These are phyloP conservation scores for Danio tinwini DNA, from an alignment of 2,797 vertebrate species.

Conservation along the genomic window DNA sequence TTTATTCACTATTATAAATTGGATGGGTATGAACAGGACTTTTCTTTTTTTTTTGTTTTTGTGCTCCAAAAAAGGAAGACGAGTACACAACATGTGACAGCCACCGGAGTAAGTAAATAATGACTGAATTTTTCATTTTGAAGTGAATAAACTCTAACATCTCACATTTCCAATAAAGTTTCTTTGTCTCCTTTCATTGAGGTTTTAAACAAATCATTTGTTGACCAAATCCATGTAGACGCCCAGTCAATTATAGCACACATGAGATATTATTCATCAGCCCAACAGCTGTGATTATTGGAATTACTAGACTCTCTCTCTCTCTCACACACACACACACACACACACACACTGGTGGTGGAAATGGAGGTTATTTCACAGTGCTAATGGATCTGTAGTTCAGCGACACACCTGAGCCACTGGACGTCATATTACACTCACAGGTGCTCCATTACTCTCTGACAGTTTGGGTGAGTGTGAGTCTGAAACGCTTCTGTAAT, in stretches of 20 bases:
- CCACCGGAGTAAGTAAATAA: too few relatives aligned
- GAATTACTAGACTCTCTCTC: slow-evolving; percentile 29
- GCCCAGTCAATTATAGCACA: slow-evolving; percentile 37
- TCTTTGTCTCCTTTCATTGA: slow-evolving; percentile 37
- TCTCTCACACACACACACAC: background rate
- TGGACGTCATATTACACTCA: slow-evolving; percentile 34
- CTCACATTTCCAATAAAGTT: background rate
- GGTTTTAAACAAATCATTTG: slow-evolving; percentile 35
- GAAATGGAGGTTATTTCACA: slow-evolving; percentile 51
- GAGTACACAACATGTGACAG: too few relatives aligned
- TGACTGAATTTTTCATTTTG: background rate
- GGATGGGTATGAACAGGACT: too few relatives aligned
- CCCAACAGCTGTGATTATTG: slow-evolving; percentile 55
- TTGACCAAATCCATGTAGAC: slow-evolving; percentile 37
- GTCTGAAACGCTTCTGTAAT: slow-evolving; percentile 11
- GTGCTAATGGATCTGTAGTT: slow-evolving; percentile 50
- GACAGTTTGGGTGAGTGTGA: slow-evolving; percentile 25
- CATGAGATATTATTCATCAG: slow-evolving; percentile 53
- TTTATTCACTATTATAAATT: too few relatives aligned
- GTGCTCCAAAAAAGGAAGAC: too few relatives aligned
- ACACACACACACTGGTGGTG: slow-evolving; percentile 11
- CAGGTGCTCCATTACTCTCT: slow-evolving; percentile 51
- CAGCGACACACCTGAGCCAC: slow-evolving; percentile 50
- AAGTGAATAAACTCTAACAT: background rate
- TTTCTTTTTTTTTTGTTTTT: too few relatives aligned